These are phyloP conservation scores for Stegostoma tigrinum DNA, from an alignment of 2,113 vertebrate genomes.

Conservation along the genomic window DNA sequence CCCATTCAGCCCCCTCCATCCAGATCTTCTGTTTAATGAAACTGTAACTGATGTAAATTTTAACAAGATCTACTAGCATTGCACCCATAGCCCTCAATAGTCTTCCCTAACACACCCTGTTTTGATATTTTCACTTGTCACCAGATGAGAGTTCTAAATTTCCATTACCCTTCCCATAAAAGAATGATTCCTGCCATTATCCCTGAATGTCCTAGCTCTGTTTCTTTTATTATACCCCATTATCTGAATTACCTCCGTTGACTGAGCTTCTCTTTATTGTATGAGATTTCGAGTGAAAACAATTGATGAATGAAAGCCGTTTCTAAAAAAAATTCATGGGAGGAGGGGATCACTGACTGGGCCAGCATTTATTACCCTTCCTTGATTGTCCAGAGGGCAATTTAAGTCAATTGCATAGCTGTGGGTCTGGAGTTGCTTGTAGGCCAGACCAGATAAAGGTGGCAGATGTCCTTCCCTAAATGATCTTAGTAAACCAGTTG, in stretches of 20 bases:
- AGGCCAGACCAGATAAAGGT: no score
- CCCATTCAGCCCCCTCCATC: not conserved
- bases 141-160: not conserved
- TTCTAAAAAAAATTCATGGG: no score
- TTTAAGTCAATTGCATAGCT: no score
- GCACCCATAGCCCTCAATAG: not conserved
- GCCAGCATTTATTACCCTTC: no score
- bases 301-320: no score
- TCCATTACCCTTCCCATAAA: not conserved
- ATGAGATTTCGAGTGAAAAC: not conserved
- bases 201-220: not conserved
- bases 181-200: not conserved
- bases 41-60: not conserved
- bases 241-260: not conserved
- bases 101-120: not conserved
- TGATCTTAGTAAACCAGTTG: no score
- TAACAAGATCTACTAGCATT: not conserved
- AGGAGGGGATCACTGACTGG: no score
- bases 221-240: not conserved
- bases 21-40: not conserved
- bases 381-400: no score
- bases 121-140: not conserved
- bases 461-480: no score
- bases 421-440: no score
- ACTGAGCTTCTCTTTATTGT: no score